phyloP scores from a whole-genome alignment of 1,140 invertebrate genomes.

The Coenobita brevimanus region DNA sequence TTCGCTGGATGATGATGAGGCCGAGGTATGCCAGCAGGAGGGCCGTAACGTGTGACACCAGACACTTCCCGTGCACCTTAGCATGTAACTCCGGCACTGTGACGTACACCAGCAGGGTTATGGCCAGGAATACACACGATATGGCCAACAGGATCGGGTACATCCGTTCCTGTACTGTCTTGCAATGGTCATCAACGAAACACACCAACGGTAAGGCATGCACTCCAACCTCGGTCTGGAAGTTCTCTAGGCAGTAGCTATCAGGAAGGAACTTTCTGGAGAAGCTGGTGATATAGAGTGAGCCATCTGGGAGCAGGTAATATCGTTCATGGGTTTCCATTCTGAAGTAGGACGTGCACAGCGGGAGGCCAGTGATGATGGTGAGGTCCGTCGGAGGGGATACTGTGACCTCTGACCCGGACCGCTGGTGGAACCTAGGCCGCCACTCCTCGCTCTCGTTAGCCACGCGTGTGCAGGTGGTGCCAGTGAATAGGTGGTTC shows the following conservation, averaged over 20 bases:
- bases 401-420: neutral
- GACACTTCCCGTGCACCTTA: conserved; percentile 59
- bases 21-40: conserved; percentile 48
- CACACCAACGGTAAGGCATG: conserved; percentile 26
- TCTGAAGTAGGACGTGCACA: conserved; percentile 27
- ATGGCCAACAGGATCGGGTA: conserved; percentile 45
- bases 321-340: conserved; percentile 28
- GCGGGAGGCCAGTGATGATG: conserved; percentile 8
- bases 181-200: conserved; percentile 32
- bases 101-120: conserved; percentile 54
- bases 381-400: neutral
- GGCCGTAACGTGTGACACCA: conserved; percentile 54
- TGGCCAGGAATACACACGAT: conserved; percentile 49
- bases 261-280: neutral
- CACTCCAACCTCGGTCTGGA: neutral
- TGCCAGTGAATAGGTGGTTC: too few relatives aligned
- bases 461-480: too few relatives aligned
- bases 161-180: neutral
- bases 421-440: too few relatives aligned
- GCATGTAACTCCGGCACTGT: conserved; percentile 51
- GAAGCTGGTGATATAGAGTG: conserved; percentile 25
- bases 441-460: conserved; percentile 11
- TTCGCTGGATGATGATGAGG: conserved; percentile 40
- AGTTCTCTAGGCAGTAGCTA: conserved; percentile 54
- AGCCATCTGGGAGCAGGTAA: conserved; percentile 35